Evolutionary conservation across 2,888 invertebrate species (phyloP).

Genomic region (Agonopterix heracliana): DNA sequence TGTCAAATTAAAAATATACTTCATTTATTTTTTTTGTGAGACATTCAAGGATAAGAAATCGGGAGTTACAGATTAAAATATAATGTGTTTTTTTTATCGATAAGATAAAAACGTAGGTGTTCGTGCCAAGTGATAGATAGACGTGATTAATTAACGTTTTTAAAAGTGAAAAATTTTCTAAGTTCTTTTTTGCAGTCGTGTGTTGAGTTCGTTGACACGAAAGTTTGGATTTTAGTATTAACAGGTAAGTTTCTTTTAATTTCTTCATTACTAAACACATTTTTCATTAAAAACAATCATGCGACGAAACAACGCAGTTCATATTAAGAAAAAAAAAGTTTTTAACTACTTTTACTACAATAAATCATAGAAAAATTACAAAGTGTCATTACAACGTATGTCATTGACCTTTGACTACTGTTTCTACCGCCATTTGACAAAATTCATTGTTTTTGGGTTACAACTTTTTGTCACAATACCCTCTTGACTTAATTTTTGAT

Average conservation of each 20-base stretch:
- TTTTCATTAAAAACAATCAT: too few species aligned
- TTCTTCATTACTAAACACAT: too few species aligned
- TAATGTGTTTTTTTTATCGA: constrained; percentile 36
- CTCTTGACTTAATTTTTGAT: too few species aligned
- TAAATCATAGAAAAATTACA: too few species aligned
- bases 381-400: too few species aligned
- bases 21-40: background rate
- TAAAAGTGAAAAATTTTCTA: constrained; percentile 25
- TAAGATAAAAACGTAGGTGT: constrained; percentile 54
- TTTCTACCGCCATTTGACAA: too few species aligned
- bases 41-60: constrained; percentile 27
- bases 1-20: background rate
- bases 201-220: constrained; percentile 33
- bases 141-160: constrained; percentile 33
- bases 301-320: too few species aligned
- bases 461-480: too few species aligned
- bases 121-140: constrained; percentile 56
- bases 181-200: constrained; percentile 36
- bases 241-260: constrained; percentile 39
- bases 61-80: constrained; percentile 25
- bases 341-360: too few species aligned
- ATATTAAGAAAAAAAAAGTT: too few species aligned
- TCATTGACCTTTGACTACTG: too few species aligned
- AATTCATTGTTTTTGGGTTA: too few species aligned
- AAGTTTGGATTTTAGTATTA: constrained; percentile 58